phyloP scores from a whole-genome alignment of 2,113 vertebrate species.

The Orycteropus afer region DNA sequence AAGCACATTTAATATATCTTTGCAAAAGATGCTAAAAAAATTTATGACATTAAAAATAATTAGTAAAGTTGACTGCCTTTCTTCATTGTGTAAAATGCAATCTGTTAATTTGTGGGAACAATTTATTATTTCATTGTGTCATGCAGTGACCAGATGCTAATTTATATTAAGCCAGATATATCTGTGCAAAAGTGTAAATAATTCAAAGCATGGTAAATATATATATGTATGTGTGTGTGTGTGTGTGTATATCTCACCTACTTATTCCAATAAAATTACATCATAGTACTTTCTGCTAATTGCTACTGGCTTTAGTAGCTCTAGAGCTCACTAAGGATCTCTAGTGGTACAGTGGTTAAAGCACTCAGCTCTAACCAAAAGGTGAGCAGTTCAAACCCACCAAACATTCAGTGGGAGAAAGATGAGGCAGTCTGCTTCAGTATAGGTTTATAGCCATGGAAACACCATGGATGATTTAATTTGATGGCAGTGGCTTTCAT shows the following conservation, averaged over 20 bases:
- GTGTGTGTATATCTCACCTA: no score
- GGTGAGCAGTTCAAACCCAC: no score
- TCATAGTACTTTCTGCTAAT: conserved; percentile 80
- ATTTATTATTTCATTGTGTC: conserved; percentile 69
- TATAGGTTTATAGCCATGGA: no score
- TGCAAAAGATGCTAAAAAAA: background rate
- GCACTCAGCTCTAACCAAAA: no score
- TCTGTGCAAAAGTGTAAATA: conserved; percentile 76
- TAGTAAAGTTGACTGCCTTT: background rate
- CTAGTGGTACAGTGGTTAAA: no score
- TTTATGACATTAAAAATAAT: conserved; percentile 28
- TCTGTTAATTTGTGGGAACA: conserved; percentile 17
- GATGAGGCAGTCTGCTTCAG: no score
- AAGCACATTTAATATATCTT: background rate
- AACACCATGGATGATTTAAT: no score
- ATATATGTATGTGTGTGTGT: no score
- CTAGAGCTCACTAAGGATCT: no score
- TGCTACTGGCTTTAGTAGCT: conserved; percentile 76
- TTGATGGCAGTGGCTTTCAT: no score
- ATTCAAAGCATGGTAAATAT: conserved; percentile 76
- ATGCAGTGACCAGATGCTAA: conserved; percentile 46
- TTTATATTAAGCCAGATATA: conserved; percentile 76
- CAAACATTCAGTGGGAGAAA: no score
- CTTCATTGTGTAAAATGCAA: conserved; percentile 37
- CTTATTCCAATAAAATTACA: conserved; percentile 80